A percentile compares a stretch with the other conserved stretches of the same genome.
Evolutionary conservation across 2,113 vertebrate genomes (phyloP).

Genomic region (Microtus pennsylvanicus): DNA sequence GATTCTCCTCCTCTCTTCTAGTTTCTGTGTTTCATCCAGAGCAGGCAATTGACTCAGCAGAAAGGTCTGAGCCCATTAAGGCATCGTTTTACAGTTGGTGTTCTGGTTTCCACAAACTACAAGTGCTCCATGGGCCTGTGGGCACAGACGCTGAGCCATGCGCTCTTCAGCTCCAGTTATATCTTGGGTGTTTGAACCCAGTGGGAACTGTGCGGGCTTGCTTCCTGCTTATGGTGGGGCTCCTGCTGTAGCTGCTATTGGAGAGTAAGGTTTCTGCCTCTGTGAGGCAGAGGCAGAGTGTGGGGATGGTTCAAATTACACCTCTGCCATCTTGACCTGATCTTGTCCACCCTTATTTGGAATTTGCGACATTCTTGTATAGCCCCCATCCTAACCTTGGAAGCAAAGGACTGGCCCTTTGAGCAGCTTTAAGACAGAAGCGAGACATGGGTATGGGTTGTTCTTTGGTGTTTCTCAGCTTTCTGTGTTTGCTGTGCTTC

Average conservation of each 20-base stretch:
- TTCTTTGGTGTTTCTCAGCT: constrained; percentile 92
- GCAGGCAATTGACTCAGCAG: background rate
- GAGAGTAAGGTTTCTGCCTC: constrained; percentile 89
- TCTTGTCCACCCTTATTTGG: constrained; percentile 91
- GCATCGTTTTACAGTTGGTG: background rate
- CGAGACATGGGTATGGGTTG: constrained; percentile 93
- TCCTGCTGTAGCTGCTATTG: constrained; percentile 93
- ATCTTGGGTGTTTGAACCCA: background rate
- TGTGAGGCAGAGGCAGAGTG: constrained; percentile 74
- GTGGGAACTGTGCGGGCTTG: background rate
- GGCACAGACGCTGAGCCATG: background rate
- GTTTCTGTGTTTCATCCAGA: background rate
- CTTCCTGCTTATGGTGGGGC: background rate
- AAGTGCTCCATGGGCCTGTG: background rate
- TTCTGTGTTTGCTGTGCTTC: constrained; percentile 94
- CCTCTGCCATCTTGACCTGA: constrained; percentile 93
- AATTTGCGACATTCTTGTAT: constrained; percentile 91
- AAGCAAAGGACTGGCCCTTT: constrained; percentile 94
- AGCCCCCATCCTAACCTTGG: constrained; percentile 84
- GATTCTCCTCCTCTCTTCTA: background rate
- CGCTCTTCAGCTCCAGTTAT: constrained; percentile 21
- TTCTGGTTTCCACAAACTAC: background rate
- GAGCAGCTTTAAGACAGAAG: constrained; percentile 97
- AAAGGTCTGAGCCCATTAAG: background rate
- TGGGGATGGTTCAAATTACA: constrained; percentile 95